These are phyloP conservation scores for Crioceris asparagi DNA, from an alignment of 2,888 invertebrate genomes.

Conservation along the genomic window DNA sequence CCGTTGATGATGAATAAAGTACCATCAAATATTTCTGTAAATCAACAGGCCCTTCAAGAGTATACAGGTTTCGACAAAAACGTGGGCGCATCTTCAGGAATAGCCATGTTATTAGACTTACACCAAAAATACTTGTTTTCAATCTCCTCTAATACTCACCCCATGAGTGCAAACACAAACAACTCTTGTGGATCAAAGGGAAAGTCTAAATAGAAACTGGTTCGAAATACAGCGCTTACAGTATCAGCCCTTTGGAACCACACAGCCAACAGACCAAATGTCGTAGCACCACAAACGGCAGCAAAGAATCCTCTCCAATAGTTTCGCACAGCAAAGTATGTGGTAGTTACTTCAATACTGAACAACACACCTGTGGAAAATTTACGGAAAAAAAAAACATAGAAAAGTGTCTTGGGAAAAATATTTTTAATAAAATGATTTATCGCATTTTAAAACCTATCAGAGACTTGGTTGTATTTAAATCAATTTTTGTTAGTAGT, in stretches of 20 bases:
- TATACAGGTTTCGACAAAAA: too few species aligned
- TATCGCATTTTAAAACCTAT: too few species aligned
- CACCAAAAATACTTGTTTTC: too few species aligned
- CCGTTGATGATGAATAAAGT: too few species aligned
- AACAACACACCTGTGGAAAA: slow-evolving; percentile 84
- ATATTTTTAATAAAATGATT: too few species aligned
- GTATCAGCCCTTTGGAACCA: slow-evolving; percentile 93
- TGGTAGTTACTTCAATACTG: slow-evolving; percentile 98
- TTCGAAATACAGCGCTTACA: slow-evolving; percentile 87
- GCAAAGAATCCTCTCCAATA: slow-evolving; percentile 99
- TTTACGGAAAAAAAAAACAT: slow-evolving; percentile 97
- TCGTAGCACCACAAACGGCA: slow-evolving; percentile 93
- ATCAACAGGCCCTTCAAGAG: too few species aligned
- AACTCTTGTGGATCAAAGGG: slow-evolving; percentile 96
- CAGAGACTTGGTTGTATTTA: too few species aligned
- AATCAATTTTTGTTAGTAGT: too few species aligned
- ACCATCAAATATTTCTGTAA: too few species aligned
- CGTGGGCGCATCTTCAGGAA: too few species aligned
- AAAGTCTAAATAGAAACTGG: slow-evolving; percentile 85
- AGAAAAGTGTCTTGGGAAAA: too few species aligned
- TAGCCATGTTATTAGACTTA: too few species aligned
- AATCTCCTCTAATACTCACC: slow-evolving; percentile 55
- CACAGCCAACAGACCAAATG: slow-evolving; percentile 85
- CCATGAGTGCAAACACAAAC: slow-evolving; percentile 87
- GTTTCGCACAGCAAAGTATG: slow-evolving; percentile 95